These are phyloP conservation scores for Oreocharis arfaki DNA, from an alignment of 2,113 vertebrate species.

Conservation along the genomic window DNA sequence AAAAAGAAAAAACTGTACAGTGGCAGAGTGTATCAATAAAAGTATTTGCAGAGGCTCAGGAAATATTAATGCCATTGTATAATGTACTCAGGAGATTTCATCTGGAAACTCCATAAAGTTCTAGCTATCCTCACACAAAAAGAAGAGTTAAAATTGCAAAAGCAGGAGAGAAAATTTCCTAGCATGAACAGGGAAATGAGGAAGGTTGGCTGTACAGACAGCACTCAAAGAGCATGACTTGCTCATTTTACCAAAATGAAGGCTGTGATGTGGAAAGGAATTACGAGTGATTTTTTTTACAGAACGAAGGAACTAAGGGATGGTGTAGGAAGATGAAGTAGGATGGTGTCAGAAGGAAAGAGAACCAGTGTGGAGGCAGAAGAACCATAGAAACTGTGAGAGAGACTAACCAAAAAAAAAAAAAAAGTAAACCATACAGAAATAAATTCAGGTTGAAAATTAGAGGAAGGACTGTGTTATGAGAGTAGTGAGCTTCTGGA, in stretches of 20 bases:
- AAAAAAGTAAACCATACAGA: neutral
- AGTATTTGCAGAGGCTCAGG: neutral
- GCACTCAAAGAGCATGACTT: neutral
- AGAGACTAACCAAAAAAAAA: neutral
- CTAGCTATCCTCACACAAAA: neutral
- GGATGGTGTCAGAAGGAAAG: conserved; percentile 32
- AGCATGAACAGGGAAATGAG: neutral
- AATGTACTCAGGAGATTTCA: neutral
- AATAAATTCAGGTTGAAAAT: neutral
- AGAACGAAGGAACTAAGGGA: neutral
- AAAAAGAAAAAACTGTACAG: neutral
- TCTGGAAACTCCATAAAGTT: neutral
- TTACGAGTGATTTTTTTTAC: neutral
- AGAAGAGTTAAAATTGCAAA: neutral
- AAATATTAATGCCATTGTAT: neutral
- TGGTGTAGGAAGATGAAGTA: conserved; percentile 33
- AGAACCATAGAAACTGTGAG: neutral
- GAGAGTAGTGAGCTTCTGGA: neutral
- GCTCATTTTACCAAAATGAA: neutral
- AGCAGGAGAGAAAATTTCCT: neutral
- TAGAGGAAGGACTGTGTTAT: neutral
- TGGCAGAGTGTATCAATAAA: neutral
- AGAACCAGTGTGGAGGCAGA: neutral
- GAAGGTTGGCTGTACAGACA: neutral
- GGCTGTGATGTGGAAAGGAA: neutral